Conservation (phyloP, 2,797 vertebrate species). For the Squalus acanthias region DNA sequence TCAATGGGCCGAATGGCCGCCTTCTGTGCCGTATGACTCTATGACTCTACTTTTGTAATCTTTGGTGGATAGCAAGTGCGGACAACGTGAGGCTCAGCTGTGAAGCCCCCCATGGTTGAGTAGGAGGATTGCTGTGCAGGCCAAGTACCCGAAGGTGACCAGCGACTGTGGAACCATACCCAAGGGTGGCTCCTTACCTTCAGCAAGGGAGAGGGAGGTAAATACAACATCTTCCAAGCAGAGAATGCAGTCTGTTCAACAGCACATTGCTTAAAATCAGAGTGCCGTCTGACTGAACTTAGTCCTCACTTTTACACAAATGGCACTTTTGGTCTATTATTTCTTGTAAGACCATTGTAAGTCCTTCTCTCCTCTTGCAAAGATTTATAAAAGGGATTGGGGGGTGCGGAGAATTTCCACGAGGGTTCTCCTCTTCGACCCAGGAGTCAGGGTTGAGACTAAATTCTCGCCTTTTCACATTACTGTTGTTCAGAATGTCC, state of each 20-base stretch:
- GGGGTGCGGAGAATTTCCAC: not conserved
- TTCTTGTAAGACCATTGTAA: not conserved
- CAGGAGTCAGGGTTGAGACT: not conserved
- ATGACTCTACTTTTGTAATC: not conserved
- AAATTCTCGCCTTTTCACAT: not conserved
- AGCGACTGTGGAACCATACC: not conserved
- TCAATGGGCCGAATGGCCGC: no score
- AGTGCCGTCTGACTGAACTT: not conserved
- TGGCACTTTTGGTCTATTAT: not conserved
- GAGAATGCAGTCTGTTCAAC: not conserved
- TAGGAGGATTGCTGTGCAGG: no score
- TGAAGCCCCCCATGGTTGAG: not conserved
- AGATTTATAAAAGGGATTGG: not conserved
- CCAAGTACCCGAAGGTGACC: no score
- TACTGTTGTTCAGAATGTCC: not conserved
- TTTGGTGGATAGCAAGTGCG: not conserved
- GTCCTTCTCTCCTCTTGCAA: not conserved
- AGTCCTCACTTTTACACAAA: not conserved
- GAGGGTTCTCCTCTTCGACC: not conserved
- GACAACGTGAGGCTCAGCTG: not conserved
- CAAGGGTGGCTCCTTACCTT: not conserved
- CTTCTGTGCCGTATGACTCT: no score
- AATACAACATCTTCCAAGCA: not conserved
- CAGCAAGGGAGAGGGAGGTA: not conserved
- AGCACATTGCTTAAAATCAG: not conserved